Conservation (phyloP, 1,140 invertebrate genomes). For the Cyrtorhinus lividipennis region DNA sequence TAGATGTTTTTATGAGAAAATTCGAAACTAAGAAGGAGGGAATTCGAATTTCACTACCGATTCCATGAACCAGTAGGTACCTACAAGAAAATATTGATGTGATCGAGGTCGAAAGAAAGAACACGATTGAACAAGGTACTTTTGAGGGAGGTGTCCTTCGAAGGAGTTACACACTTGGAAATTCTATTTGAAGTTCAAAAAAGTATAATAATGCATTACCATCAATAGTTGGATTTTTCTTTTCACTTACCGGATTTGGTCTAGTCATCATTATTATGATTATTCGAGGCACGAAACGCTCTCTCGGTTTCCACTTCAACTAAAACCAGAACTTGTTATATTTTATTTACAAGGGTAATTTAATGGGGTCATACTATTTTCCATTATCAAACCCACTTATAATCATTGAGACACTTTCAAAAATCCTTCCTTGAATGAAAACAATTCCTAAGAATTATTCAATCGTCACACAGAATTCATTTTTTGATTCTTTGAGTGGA, state of each 20-base stretch:
- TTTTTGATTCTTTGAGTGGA: neutral
- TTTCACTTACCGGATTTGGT: too few species aligned
- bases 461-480: conserved; percentile 16
- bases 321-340: neutral
- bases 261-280: neutral
- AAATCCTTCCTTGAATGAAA: neutral
- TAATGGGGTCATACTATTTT: neutral
- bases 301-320: too few species aligned
- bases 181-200: too few species aligned
- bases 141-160: conserved; percentile 15
- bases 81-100: neutral
- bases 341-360: neutral
- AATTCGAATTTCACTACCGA: neutral
- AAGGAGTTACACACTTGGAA: conserved; percentile 1
- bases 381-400: neutral
- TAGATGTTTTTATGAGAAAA: neutral
- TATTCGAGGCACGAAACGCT: too few species aligned
- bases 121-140: conserved; percentile 11
- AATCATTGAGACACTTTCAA: neutral
- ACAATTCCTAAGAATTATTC: neutral
- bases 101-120: neutral
- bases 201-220: neutral
- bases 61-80: neutral
- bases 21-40: neutral
- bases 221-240: neutral